Base-by-base conservation (phyloP, 2,797 vertebrate species). In the Phataginus tricuspis region DNA sequence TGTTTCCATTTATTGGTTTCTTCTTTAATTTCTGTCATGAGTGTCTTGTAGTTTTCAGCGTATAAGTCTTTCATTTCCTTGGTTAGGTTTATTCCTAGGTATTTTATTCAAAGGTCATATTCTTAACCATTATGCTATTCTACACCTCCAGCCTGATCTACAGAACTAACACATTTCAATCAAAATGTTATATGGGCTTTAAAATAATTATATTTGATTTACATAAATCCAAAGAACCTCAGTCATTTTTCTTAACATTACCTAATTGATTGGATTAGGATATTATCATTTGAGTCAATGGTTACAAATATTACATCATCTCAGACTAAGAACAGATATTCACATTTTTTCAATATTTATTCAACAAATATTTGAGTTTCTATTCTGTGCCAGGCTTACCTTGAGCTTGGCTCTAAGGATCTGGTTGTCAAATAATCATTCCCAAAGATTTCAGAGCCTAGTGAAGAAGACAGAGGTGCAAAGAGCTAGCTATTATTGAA, bases 341-440 rank as follows among this genome's bases (percentile, higher is more conserved):
- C 31, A 64, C 77, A 71, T 90, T 63, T 64, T 75, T 84, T 95
- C 96, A 91, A 86, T 93, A 92, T 95, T 95, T 96, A 94, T 34
- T 95, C 94, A 97, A 88, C 96, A 97, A 96, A 97, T 75, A 96
- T 96, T 82, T 94, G 82, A 95, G 80, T 74, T 84, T 95, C 66
- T 86, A 45, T 23, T 37, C 6, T 61, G 16, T 95, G 66, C 79
- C 78, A 82, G 69, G 18, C 53, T 87, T 79, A 64, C 9, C 34
- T 71, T 83, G 83, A 86, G 57, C 59, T 90, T 89, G 80, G 78
- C 79, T 95, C 74, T 31, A 19, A 94, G 23, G 29, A 61, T 82
- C n/a, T 1, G 0, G 2, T 75, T 96, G 82, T 74, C 78, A 92
- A 97, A 96, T 72, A 63, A 77, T 92, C 72, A 84, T 66, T 83